A percentile compares a stretch with the other conserved stretches of the same genome.
Evolutionary conservation across 2,113 vertebrate species (phyloP).

Genomic region (Fukomys damarensis): DNA sequence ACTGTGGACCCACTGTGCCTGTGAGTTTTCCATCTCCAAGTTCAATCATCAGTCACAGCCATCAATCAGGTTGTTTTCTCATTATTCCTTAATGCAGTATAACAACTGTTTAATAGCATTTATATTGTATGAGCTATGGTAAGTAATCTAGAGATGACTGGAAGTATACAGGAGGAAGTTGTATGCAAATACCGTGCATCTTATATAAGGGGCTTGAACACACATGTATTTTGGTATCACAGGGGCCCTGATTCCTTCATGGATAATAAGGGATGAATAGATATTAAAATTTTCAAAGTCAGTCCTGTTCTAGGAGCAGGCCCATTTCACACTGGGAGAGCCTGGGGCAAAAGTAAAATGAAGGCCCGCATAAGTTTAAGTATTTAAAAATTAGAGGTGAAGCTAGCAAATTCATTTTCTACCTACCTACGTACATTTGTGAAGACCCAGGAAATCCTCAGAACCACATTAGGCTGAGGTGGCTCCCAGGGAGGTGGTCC

Average conservation of each 20-base stretch:
- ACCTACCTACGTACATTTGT: not conserved
- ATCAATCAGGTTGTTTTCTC: not conserved
- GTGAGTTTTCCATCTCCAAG: not conserved
- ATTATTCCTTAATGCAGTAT: not conserved
- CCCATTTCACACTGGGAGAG: not conserved
- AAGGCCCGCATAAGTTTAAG: not conserved
- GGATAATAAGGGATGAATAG: not conserved
- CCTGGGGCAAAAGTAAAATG: not conserved
- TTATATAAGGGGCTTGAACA: not conserved
- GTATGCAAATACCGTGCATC: not conserved
- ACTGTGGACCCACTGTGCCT: not conserved
- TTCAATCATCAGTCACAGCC: no score
- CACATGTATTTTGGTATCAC: not conserved
- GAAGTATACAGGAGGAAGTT: not conserved
- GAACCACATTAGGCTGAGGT: not conserved
- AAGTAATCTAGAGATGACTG: not conserved
- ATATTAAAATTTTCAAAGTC: conserved; percentile 30
- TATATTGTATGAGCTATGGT: not conserved
- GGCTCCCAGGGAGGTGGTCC: not conserved
- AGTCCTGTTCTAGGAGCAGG: not conserved
- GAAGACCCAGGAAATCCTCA: not conserved
- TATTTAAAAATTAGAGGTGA: not conserved
- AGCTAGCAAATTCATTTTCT: not conserved
- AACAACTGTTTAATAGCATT: not conserved
- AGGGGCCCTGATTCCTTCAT: not conserved